Conservation (phyloP, 2,888 invertebrate genomes). For the Prionchulus punctatus region DNA sequence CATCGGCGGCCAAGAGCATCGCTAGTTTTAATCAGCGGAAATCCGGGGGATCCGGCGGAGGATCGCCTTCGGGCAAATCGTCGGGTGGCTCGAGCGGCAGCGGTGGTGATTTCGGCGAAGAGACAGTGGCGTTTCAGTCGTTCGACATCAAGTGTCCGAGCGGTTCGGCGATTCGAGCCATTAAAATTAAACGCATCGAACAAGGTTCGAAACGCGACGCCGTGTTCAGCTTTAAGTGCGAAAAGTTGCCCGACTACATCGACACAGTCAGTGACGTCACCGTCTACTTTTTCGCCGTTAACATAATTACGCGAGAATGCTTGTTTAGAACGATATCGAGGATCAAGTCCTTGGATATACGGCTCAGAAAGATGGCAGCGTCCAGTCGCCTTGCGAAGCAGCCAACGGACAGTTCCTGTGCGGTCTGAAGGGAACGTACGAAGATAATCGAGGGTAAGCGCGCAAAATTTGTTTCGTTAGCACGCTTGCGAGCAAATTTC, state of each 20-base stretch:
- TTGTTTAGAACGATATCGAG: no score
- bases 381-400: conserved; percentile 1
- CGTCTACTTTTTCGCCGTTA: neutral
- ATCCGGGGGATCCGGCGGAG: no score
- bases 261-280: neutral
- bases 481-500: neutral
- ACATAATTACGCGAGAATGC: neutral
- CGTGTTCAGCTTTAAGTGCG: neutral
- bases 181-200: neutral
- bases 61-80: no score
- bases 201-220: neutral
- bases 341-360: neutral
- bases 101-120: no score
- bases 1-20: no score
- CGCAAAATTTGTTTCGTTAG: neutral
- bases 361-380: neutral
- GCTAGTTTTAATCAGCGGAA: no score
- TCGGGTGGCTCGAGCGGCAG: no score
- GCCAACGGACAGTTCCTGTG: neutral
- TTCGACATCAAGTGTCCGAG: neutral
- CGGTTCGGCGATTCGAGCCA: neutral
- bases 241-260: neutral
- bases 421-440: neutral
- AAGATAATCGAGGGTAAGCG: neutral
- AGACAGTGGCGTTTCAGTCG: neutral